Base-by-base conservation (phyloP, 2,888 invertebrate genomes). In the Xestoiulus laeticollis region DNA sequence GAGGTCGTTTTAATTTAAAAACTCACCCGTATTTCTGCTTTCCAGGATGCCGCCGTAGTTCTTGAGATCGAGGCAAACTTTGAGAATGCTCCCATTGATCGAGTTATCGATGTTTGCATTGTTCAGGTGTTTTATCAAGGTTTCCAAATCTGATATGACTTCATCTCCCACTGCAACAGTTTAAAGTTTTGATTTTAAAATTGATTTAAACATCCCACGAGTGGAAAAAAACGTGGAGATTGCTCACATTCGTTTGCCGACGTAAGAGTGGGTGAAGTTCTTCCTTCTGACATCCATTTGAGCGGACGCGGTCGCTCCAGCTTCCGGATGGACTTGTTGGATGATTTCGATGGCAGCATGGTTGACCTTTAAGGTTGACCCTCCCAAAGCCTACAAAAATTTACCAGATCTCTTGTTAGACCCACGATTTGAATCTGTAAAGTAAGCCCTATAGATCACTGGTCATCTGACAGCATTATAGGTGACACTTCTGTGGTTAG, bases 31-130 rank as follows among this genome's bases (percentile, higher is more conserved):
- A 91, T 96, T 96, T 89, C 95, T 93, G 90, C 95, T 94, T 93
- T 97, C 97, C 91, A 97, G 93, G 92, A 96, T 96, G 90, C 95
- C 95, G 89, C 96, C 93, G 89, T 92, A 92, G 19, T 95, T 94
- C 92, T 96, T 96, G 89, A 97, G 93, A 92, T 96, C 96, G 91
- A 95, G 95, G 91, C 96, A 95, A 93, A 97, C 94, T 90, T 95
- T 94, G 88, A 95, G 94, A 91, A 96, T 95, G 91, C 95, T 95
- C 91, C 95, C 94, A 91, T 95, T 95, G 90, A 95, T 93, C 89
- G 93, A 94, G 92, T 94, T 93, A 92, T 95, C 95, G 92, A 94
- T 95, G 91, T 95, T 95, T 90, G 95, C 95, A 91, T 95, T 95
- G 91, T 95, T 94, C 91, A 96, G 93, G 91, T 95, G 94, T 91